phyloP scores from a whole-genome alignment of 1,140 invertebrate species.

The Hycleus cichorii region DNA sequence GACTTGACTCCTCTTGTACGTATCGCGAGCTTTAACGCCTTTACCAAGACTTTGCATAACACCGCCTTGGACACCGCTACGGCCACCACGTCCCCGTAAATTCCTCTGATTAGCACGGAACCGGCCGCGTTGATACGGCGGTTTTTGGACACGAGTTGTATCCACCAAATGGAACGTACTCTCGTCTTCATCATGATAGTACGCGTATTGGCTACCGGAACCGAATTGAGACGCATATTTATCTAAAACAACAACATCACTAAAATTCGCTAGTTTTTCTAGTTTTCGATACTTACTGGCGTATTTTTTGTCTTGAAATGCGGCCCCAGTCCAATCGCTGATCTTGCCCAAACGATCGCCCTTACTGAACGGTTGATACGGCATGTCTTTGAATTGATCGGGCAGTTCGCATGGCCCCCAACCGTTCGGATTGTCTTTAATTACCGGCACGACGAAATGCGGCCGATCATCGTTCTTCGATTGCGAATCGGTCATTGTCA shows the following conservation, averaged over 20 bases:
- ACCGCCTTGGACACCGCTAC: constrained; percentile 54
- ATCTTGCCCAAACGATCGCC: constrained; percentile 95
- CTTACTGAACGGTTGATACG: constrained; percentile 97
- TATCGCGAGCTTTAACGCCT: constrained; percentile 48
- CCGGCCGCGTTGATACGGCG: constrained; percentile 81
- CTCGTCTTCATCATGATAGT: constrained; percentile 97
- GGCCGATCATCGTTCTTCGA: constrained; percentile 18
- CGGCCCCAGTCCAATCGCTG: constrained; percentile 95
- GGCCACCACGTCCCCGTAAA: constrained; percentile 64
- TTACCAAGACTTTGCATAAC: constrained; percentile 61
- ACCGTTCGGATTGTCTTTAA: constrained; percentile 84
- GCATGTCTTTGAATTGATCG: constrained; percentile 95
- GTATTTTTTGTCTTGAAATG: constrained; percentile 91
- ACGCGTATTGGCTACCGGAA: constrained; percentile 90
- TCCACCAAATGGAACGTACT: constrained; percentile 97
- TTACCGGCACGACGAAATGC: constrained; percentile 48
- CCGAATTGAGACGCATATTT: constrained; percentile 96
- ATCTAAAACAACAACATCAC: constrained; percentile 49
- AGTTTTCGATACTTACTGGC: constrained; percentile 67
- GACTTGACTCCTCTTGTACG: constrained; percentile 57
- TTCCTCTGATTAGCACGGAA: constrained; percentile 78
- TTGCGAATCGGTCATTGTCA: constrained; percentile 22
- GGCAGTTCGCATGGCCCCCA: constrained; percentile 95
- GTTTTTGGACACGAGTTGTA: constrained; percentile 84
- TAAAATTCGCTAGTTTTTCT: not conserved